Conservation (phyloP, 2,113 vertebrate species). For the Neomonachus schauinslandi region DNA sequence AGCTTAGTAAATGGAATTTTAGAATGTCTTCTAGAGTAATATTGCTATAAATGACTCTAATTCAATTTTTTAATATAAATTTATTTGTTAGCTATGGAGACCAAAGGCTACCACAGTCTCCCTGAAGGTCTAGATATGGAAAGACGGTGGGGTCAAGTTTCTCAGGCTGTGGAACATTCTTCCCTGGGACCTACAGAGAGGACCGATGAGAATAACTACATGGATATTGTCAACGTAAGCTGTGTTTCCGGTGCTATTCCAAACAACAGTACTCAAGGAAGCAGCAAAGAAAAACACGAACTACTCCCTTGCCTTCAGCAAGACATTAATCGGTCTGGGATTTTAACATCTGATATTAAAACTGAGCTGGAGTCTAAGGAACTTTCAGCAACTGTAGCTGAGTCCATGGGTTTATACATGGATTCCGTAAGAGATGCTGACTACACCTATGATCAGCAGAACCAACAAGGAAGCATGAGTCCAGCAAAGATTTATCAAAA, state of each 20-base stretch:
- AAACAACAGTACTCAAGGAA: slow-evolving; percentile 89
- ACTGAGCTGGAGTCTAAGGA: slow-evolving; percentile 96
- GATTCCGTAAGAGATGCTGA: slow-evolving; percentile 95
- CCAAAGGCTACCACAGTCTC: slow-evolving; percentile 98
- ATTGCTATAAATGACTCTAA: slow-evolving; percentile 60
- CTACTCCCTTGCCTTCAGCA: slow-evolving; percentile 89
- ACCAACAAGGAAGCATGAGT: slow-evolving; percentile 85
- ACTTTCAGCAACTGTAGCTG: slow-evolving; percentile 96
- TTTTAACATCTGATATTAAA: slow-evolving; percentile 92
- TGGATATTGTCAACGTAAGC: slow-evolving; percentile 94
- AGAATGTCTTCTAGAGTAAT: neutral
- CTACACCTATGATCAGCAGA: slow-evolving; percentile 92
- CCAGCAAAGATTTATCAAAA: slow-evolving; percentile 93
- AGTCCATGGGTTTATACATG: slow-evolving; percentile 99
- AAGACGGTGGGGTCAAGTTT: slow-evolving; percentile 94
- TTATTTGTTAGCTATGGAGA: slow-evolving; percentile 94
- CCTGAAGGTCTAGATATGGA: slow-evolving; percentile 94
- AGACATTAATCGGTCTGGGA: slow-evolving; percentile 89
- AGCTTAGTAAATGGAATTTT: neutral
- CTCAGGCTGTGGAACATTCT: slow-evolving; percentile 89
- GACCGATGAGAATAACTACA: slow-evolving; percentile 90
- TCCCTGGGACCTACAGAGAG: slow-evolving; percentile 87
- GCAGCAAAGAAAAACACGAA: slow-evolving; percentile 91
- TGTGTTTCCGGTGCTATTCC: slow-evolving; percentile 87
- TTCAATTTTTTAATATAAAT: slow-evolving; percentile 79